Evolutionary conservation across 2,888 invertebrate genomes (phyloP), one percentile per base, ranked within the genome.

Genomic region (Thymelicus acteon): DNA sequence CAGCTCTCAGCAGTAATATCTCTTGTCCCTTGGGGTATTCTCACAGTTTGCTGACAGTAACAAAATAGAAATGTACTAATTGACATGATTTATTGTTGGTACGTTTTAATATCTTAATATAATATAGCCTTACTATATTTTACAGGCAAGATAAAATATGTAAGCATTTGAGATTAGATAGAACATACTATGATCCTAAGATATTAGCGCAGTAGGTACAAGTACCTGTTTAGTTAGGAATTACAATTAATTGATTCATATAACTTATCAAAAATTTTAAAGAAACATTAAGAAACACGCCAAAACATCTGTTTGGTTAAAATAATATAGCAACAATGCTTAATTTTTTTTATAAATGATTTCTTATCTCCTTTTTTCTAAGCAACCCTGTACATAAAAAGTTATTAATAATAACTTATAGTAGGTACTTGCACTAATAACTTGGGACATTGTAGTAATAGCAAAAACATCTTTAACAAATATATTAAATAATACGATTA

Each of bases 91-190:
- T 13, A 24, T 6, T 57, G 57, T 37, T 12, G 37, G 60, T 37
- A 58, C 37, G n/a, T 7, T 40, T 40, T 19, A 57, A 40, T 40
- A 40, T 69, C 68, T 62, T 63, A 69, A 69, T 3, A 31, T 31
- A 31, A 69, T 48, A 61, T 67, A 61, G 19, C 19, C 62, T 69
- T 69, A 69, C 62, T 69, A 62, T 69, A 69, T 69, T 69, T 69
- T 69, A 69, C 68, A 62, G 62, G 62, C 68, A 57, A 47, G 62
- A 69, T 69, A 69, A 69, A 69, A 69, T 69, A 69, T 57, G 62
- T 62, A 69, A 69, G 68, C 13, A 69, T 57, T 69, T 62, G 39
- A 69, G 57, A 68, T 15, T 40, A 37, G 10, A 10, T 31, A 47
- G 48, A 31, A 37, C 62, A 15, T 52, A 37, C 7, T 47, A 40